Base-by-base conservation (phyloP, 2,888 invertebrate genomes). In the Leucophenga montana region DNA sequence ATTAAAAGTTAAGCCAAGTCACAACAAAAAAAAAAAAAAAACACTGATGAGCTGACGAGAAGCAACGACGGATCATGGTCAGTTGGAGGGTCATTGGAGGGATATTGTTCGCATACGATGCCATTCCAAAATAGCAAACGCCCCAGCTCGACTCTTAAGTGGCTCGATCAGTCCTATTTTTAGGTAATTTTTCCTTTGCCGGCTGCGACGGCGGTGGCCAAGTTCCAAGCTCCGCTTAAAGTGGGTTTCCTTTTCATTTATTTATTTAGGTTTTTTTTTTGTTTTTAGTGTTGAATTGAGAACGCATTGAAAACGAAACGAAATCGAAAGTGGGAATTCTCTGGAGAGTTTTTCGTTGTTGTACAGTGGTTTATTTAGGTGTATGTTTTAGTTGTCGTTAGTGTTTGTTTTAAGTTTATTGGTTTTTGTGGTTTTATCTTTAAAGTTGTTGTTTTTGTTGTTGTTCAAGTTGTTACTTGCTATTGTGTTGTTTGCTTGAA, bases 311-410 rank as follows among this genome's bases (percentile, higher is more conserved):
- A 74, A 72, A 70, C 74, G 70, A 78, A 69, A 67, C 68, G 78
- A 85, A 85, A 85, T 77, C 78, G 85, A 85, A 85, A 85, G 85
- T 85, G 85, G 82, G 75, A 85, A 83, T 78, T 82, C 85, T 83
- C 84, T 78, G 75, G 85, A 83, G 85, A 77, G 79, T 79, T 71
- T 76, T 22, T 59, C 14, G 16, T 14, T 33, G 20, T 20, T 48
- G 13, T 11, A n/a, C 22, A 14, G 3, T 8, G 16, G 46, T 20
- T 16, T n/a, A 16, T 59, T n/a, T 39, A 11, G 39, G 31, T 33
- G 85, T 78, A 80, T 79, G 70, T 76, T 22, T 59, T 5, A 14
- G 31, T 33, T 22, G 48, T 48, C 16, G 14, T 22, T 22, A 14
- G 18, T 8, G 16, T 62, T 20, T 16, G 33, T 16, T 33, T n/a